Conservation (phyloP, 2,888 invertebrate species). For the Bursaphelenchus okinawaensis region DNA sequence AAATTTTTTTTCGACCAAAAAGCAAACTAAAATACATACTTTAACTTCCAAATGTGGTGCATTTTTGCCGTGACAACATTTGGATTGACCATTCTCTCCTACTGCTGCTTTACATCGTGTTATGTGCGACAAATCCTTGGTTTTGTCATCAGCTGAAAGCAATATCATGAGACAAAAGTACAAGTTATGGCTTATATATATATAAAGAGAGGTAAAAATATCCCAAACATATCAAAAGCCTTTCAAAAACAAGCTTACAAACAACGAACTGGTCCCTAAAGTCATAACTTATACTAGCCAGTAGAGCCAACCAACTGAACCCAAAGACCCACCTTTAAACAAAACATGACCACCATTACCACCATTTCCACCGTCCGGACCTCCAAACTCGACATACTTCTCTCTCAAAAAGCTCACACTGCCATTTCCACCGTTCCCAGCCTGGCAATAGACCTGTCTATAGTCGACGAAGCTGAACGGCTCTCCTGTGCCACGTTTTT, state of each 20-base stretch:
- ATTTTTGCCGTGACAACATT: slow-evolving; percentile 39
- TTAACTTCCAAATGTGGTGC: slow-evolving; percentile 33
- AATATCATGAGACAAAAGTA: background rate
- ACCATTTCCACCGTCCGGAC: slow-evolving; percentile 93
- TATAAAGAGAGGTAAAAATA: too few relatives aligned
- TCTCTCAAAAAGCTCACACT: slow-evolving; percentile 77
- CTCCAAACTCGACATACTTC: slow-evolving; percentile 79
- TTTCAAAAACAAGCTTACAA: background rate
- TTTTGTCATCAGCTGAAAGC: slow-evolving; percentile 34
- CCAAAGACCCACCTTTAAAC: slow-evolving; percentile 31
- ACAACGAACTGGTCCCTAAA: too few relatives aligned
- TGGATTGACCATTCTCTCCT: slow-evolving; percentile 44
- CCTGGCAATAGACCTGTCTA: slow-evolving; percentile 62
- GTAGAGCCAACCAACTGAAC: too few relatives aligned
- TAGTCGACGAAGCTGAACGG: slow-evolving; percentile 47
- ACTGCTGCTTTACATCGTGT: slow-evolving; percentile 32
- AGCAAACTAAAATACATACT: slow-evolving; percentile 12
- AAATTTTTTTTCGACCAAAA: background rate
- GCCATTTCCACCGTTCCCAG: slow-evolving; percentile 89
- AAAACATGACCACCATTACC: slow-evolving; percentile 65
- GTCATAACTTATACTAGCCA: too few relatives aligned
- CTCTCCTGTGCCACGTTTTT: slow-evolving; percentile 19
- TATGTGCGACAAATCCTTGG: slow-evolving; percentile 45
- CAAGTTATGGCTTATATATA: slow-evolving; percentile 8
- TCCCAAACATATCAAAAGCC: too few relatives aligned